These are phyloP conservation scores for Zophobas atratus DNA, from an alignment of 1,140 invertebrate species.

Conservation along the genomic window DNA sequence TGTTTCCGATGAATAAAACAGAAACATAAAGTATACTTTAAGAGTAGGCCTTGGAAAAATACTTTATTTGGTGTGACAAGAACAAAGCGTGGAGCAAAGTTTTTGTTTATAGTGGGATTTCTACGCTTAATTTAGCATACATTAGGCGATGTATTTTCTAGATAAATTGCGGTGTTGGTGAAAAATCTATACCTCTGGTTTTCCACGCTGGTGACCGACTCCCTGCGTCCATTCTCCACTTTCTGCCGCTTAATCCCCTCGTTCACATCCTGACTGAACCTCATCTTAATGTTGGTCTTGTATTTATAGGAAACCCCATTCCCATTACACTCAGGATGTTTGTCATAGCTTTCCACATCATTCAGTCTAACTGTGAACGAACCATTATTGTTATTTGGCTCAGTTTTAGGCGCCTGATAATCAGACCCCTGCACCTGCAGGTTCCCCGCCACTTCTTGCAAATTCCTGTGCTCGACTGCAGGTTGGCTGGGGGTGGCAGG, in stretches of 20 bases:
- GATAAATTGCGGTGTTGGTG: conserved; percentile 1
- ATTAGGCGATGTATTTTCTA: neutral
- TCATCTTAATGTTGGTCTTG: conserved; percentile 94
- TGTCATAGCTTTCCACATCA: conserved; percentile 56
- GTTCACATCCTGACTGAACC: conserved; percentile 75
- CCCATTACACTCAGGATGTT: conserved; percentile 52
- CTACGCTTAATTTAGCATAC: no score
- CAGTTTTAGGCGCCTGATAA: conserved; percentile 53
- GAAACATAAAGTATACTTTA: no score
- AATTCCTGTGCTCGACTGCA: neutral
- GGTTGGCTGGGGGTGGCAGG: neutral
- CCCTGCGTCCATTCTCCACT: conserved; percentile 56
- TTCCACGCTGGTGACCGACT: conserved; percentile 61
- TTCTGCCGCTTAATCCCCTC: conserved; percentile 59
- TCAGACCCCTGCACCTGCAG: conserved; percentile 46
- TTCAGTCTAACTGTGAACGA: conserved; percentile 40
- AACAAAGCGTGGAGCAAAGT: no score
- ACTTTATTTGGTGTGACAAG: no score
- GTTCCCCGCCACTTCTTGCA: conserved; percentile 14
- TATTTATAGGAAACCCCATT: conserved; percentile 82
- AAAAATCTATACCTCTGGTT: conserved; percentile 60
- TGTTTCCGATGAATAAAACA: no score
- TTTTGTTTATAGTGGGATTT: no score
- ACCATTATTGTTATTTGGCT: conserved; percentile 58
- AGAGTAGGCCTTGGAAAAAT: no score